phyloP scores from a whole-genome alignment of 2,797 vertebrate species.

The Apogon hyalosoma region DNA sequence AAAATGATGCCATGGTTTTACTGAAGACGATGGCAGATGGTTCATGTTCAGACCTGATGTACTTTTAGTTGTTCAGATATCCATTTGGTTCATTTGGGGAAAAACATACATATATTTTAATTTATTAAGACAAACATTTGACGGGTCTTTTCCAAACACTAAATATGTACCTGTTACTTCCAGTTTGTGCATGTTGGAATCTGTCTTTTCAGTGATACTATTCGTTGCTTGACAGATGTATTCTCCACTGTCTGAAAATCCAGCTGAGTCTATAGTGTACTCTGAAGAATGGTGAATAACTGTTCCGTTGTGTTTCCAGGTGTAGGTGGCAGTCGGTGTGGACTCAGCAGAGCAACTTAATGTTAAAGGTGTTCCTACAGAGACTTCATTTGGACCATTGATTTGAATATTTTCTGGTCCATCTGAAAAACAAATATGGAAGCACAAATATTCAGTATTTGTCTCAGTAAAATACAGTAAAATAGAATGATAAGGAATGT shows the following conservation, averaged over 20 bases:
- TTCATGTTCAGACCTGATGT: no score
- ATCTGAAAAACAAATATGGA: constrained; percentile 59
- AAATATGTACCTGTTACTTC: constrained; percentile 49
- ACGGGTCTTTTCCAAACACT: no score
- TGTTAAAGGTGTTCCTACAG: neutral
- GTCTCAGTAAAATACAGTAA: neutral
- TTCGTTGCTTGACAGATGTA: constrained; percentile 63
- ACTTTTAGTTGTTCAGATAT: no score
- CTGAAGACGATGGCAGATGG: no score
- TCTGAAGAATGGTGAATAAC: no score
- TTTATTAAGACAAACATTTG: no score
- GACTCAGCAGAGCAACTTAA: constrained; percentile 61
- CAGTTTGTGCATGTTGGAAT: neutral
- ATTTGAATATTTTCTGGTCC: constrained; percentile 69
- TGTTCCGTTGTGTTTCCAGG: constrained; percentile 56
- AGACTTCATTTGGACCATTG: constrained; percentile 2
- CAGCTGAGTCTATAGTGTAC: fast-evolving
- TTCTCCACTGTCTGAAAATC: constrained; percentile 26
- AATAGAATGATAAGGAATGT: neutral
- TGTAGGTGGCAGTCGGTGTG: constrained; percentile 43
- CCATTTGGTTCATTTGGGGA: no score
- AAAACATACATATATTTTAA: no score
- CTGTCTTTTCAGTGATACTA: constrained; percentile 10
- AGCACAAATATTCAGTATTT: neutral
- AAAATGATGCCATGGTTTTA: no score